Base-by-base conservation (phyloP, 2,113 vertebrate genomes). In the Chionis minor region DNA sequence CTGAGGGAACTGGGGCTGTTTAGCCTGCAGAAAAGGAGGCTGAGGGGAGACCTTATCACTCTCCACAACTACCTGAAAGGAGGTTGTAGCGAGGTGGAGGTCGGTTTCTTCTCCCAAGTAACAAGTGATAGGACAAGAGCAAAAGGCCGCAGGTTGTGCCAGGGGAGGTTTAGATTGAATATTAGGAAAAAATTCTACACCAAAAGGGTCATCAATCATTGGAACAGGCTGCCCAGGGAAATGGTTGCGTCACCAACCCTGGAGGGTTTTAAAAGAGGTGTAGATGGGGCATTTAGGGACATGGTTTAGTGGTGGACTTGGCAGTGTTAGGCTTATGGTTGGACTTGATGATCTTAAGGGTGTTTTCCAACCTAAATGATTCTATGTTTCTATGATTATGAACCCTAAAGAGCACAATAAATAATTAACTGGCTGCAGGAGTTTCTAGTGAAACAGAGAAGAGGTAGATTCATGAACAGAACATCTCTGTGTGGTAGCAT, bases 31-130 rank as follows among this genome's bases (percentile, higher is more conserved):
- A 54, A 61, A 9, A 72, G 15, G 12, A 54, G 4, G 4, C 19
- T 62, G 3, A 32, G 47, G 10, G 26, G 22, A 49, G 11, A 74
- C 40, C 18, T 65, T 20, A 42, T 30, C 0, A 0, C 14, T 35
- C 2, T 58, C 21, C 51, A 40, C 23, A 83, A 1, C 21, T n/a
- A 1, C 26, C 18, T 56, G 32, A 65, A 40, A 74, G 24, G 22
- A 63, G 61, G 8, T 0, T 69, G 23, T 44, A 73, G 11, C 0
- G 1, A 45, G 18, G 13, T 44, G 17, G 4, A 3, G 0, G 3
- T 26, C 0, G 0, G 3, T 55, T 5, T 69, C 21, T 82, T 77
- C 8, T 92, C 15, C 13, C 18, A 10, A 12, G 23, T 69, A 69
- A 69, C 9, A 65, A 45, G n/a, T 1, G 4, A 22, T 20, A 51